Percentiles rank a stretch among this genome's conserved stretches.
These are phyloP conservation scores for Cerastis leucographa DNA, from an alignment of 2,888 invertebrate genomes.

Conservation along the genomic window DNA sequence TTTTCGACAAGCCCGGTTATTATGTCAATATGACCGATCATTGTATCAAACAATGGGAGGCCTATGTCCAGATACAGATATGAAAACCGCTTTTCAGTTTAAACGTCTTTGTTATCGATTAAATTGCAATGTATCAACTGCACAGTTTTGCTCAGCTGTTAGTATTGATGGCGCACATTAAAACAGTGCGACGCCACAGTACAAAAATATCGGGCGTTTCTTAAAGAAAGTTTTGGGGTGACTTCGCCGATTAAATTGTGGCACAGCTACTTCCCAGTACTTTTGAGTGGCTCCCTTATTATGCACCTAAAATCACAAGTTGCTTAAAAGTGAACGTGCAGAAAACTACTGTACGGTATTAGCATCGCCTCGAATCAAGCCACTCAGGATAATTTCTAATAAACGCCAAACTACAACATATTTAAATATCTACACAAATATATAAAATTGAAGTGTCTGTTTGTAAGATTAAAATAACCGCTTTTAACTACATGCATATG, in stretches of 20 bases:
- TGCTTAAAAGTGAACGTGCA: neutral
- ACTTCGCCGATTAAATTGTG: neutral
- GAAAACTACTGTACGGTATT: neutral
- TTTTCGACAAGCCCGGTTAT: slow-evolving; percentile 19
- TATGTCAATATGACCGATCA: slow-evolving; percentile 16
- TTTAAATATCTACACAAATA: neutral
- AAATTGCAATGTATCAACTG: neutral
- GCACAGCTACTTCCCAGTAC: neutral
- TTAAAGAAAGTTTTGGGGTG: neutral
- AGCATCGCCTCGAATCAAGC: neutral
- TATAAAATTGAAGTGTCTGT: too few relatives aligned
- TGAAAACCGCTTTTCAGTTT: neutral
- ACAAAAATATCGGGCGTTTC: neutral
- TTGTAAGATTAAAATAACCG: too few relatives aligned
- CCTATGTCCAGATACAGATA: slow-evolving; percentile 2
- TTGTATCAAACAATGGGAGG: slow-evolving; percentile 15
- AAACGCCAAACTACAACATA: neutral
- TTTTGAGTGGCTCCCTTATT: neutral
- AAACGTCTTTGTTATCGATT: neutral
- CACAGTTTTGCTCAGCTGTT: neutral
- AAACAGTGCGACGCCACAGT: neutral
- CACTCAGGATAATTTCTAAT: neutral
- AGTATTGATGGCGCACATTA: too few relatives aligned
- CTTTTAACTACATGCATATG: too few relatives aligned
- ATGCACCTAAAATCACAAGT: neutral